phyloP scores from a whole-genome alignment of 2,797 vertebrate genomes.

The Cirrhinus molitorella region DNA sequence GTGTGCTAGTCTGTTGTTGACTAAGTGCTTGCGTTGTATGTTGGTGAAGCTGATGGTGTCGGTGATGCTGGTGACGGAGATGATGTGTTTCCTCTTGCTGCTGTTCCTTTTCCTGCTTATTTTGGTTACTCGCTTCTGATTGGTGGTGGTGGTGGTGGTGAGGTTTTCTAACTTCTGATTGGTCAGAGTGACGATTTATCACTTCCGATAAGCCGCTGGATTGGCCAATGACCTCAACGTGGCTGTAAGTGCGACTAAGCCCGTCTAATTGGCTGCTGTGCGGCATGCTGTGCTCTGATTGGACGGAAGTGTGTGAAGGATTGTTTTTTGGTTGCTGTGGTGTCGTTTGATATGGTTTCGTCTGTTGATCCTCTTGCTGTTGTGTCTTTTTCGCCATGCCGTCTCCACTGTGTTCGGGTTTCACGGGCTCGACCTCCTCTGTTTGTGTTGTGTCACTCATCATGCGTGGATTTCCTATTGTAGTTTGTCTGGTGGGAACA shows the following conservation, averaged over 20 bases:
- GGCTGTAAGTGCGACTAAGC: constrained; percentile 45
- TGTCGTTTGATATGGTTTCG: constrained; percentile 59
- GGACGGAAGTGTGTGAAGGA: constrained; percentile 40
- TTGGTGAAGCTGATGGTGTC: constrained; percentile 68
- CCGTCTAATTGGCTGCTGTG: constrained; percentile 50
- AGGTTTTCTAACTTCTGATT: constrained; percentile 55
- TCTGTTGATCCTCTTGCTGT: constrained; percentile 56
- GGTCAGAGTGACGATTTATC: constrained; percentile 24
- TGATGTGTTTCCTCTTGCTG: constrained; percentile 18
- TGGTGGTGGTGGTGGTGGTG: constrained; percentile 62
- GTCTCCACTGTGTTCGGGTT: constrained; percentile 28
- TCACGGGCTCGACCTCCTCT: constrained; percentile 44
- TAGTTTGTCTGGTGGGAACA: constrained; percentile 32
- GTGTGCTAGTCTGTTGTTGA: constrained; percentile 66
- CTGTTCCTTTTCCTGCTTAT: constrained; percentile 52
- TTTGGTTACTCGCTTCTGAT: constrained; percentile 61
- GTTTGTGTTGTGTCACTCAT: constrained; percentile 63
- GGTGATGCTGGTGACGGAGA: constrained; percentile 58
- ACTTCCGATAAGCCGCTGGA: constrained; percentile 56
- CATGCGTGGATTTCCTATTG: constrained; percentile 20
- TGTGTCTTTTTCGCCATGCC: constrained; percentile 42
- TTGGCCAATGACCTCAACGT: constrained; percentile 59
- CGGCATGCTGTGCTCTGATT: constrained; percentile 46
- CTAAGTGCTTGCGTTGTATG: constrained; percentile 51
- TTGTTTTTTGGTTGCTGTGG: constrained; percentile 37